Evolutionary conservation across 2,797 vertebrate genomes (phyloP).

Genomic region (Smutsia gigantea): DNA sequence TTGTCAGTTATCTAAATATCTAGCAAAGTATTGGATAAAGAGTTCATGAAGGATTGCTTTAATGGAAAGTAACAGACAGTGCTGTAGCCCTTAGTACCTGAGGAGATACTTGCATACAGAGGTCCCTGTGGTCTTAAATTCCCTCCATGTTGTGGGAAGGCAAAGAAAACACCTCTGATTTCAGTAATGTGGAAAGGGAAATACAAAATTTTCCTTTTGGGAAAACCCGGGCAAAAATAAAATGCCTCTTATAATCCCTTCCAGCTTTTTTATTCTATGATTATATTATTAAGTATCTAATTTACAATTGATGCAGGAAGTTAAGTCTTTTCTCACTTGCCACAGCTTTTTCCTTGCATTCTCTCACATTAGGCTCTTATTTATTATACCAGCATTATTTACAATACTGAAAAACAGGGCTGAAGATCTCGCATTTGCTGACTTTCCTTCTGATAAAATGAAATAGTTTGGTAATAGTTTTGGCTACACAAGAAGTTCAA

Average conservation of each 20-base stretch:
- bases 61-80: background rate
- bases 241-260: background rate
- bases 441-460: background rate
- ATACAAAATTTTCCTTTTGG: background rate
- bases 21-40: background rate
- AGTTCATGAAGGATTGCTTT: background rate
- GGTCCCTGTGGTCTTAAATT: background rate
- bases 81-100: background rate
- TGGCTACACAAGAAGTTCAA: background rate
- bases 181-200: background rate
- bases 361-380: background rate
- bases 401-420: background rate
- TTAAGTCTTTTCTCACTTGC: background rate
- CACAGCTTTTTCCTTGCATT: background rate
- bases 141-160: background rate
- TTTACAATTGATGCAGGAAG: constrained; percentile 16
- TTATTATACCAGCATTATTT: constrained; percentile 36
- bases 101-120: background rate
- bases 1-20: background rate
- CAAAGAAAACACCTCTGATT: background rate
- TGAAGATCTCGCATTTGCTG: background rate
- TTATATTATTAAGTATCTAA: background rate
- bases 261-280: background rate
- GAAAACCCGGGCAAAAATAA: background rate
- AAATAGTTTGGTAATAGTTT: background rate